Evolutionary conservation across 2,113 vertebrate species (phyloP).

Genomic region (Phalacrocorax aristotelis): DNA sequence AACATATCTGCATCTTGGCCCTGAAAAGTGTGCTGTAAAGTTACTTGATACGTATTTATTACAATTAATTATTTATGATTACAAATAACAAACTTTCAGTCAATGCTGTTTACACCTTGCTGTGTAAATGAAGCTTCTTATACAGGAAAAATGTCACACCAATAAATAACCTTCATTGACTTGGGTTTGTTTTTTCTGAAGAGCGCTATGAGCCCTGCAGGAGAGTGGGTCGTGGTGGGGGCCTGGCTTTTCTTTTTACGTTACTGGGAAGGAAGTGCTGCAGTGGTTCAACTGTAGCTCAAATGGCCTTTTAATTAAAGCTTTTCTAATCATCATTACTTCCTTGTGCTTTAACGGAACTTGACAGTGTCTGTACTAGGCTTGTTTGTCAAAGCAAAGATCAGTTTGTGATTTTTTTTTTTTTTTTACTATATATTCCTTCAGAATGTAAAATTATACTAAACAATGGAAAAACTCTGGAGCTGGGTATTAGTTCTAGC

Average conservation of each 20-base stretch:
- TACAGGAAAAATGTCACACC: slow-evolving; percentile 81
- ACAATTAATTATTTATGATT: slow-evolving; percentile 98
- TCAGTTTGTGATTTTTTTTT: neutral
- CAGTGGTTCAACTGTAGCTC: neutral
- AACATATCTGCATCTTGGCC: slow-evolving; percentile 74
- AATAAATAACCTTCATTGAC: slow-evolving; percentile 78
- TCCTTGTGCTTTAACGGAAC: slow-evolving; percentile 33
- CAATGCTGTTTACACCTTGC: slow-evolving; percentile 78
- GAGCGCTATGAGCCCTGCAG: neutral
- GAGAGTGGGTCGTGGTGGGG: neutral
- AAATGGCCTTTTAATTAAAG: slow-evolving; percentile 46
- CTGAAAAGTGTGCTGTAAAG: slow-evolving; percentile 85
- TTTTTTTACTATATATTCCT: slow-evolving; percentile 46
- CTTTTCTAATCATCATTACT: slow-evolving; percentile 49
- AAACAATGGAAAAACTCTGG: neutral
- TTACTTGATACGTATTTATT: slow-evolving; percentile 97
- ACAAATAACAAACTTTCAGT: slow-evolving; percentile 87
- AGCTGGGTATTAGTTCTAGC: slow-evolving; percentile 13
- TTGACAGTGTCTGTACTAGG: slow-evolving; percentile 31
- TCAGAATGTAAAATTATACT: slow-evolving; percentile 58
- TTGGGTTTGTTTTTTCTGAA: neutral
- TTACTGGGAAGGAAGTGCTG: neutral
- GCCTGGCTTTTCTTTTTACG: neutral
- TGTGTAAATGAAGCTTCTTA: slow-evolving; percentile 83
- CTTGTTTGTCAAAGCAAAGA: slow-evolving; percentile 26